A percentile compares a stretch with the other conserved stretches of the same genome.
These are phyloP conservation scores for Drosophila punjabiensis DNA, from an alignment of 1,140 invertebrate species.

Conservation along the genomic window DNA sequence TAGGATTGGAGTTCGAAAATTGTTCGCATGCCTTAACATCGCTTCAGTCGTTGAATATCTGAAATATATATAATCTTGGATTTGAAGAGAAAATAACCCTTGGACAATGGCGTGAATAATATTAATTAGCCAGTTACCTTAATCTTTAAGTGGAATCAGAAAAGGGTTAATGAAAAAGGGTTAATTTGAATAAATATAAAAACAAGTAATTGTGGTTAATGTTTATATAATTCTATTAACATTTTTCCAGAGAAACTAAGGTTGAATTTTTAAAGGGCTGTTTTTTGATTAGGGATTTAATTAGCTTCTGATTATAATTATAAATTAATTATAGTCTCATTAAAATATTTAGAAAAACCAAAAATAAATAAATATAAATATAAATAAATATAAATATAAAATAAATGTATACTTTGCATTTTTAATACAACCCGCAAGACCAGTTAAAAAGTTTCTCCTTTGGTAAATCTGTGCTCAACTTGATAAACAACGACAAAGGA, in stretches of 20 bases:
- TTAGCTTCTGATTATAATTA: neutral
- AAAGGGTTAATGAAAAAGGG: slow-evolving; percentile 12
- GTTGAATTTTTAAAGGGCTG: neutral
- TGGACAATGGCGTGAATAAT: slow-evolving; percentile 5
- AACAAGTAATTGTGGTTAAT: slow-evolving; percentile 7
- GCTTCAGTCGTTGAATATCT: slow-evolving; percentile 19
- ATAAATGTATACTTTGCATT: neutral
- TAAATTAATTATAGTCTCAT: neutral
- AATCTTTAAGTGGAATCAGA: slow-evolving; percentile 18
- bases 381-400: neutral
- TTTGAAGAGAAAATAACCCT: neutral
- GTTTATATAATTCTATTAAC: neutral
- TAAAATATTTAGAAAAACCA: neutral
- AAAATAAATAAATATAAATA: neutral
- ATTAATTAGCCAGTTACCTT: slow-evolving; percentile 6
- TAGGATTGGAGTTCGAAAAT: slow-evolving; percentile 29
- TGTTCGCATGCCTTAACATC: slow-evolving; percentile 24
- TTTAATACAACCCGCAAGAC: neutral
- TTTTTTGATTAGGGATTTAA: neutral
- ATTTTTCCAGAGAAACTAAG: neutral
- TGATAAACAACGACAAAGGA: slow-evolving; percentile 47
- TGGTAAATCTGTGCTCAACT: slow-evolving; percentile 29
- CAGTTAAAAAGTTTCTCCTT: slow-evolving; percentile 25
- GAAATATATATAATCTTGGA: slow-evolving; percentile 5
- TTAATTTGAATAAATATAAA: slow-evolving; percentile 3